Conservation (phyloP, 1,140 invertebrate genomes). For the Heliconius congener region DNA sequence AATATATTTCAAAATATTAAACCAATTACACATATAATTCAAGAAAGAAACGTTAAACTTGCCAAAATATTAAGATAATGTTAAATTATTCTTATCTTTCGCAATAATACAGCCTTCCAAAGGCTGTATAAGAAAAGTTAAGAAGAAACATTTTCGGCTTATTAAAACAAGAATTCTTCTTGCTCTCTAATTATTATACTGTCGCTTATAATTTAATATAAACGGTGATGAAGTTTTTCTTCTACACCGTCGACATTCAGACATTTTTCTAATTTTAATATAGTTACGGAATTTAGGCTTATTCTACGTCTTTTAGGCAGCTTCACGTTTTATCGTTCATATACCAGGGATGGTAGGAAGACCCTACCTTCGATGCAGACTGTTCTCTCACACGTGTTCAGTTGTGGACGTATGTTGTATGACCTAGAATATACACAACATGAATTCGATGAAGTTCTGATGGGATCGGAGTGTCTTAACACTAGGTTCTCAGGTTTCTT, state of each 20-base stretch:
- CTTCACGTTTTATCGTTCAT: not conserved
- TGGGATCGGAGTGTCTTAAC: too few species aligned
- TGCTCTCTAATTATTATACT: not conserved
- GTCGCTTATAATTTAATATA: not conserved
- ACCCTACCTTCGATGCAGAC: too few species aligned
- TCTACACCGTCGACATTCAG: not conserved
- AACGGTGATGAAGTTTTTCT: not conserved
- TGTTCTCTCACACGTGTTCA: too few species aligned
- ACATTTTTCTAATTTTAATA: not conserved
- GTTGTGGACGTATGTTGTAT: too few species aligned
- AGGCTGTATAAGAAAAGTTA: not conserved
- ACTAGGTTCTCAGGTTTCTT: too few species aligned
- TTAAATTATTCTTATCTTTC: constrained; percentile 1
- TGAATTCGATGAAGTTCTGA: too few species aligned
- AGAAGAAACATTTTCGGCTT: not conserved
- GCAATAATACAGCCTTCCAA: not conserved
- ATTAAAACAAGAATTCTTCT: not conserved
- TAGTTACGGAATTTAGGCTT: not conserved
- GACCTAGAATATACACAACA: too few species aligned
- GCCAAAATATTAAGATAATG: not conserved
- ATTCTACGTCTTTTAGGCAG: not conserved
- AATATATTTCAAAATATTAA: too few species aligned
- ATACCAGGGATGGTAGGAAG: too few species aligned
- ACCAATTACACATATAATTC: too few species aligned
- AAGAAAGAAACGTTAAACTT: not conserved